phyloP scores from a whole-genome alignment of 2,113 vertebrate genomes.

The Alexandromys fortis region DNA sequence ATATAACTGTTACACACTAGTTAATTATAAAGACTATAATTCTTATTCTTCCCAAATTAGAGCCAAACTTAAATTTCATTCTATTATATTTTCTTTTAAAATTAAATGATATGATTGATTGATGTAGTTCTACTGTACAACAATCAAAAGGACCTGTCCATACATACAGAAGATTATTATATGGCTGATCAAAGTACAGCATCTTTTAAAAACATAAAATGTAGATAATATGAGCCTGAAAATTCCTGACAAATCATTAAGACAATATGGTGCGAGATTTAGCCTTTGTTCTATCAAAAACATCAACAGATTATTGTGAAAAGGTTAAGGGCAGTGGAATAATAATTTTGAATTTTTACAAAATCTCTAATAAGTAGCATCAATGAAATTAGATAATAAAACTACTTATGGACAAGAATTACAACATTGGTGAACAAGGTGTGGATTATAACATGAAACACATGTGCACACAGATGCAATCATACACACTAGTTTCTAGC shows the following conservation, averaged over 20 bases:
- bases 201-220: background rate
- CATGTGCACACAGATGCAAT: background rate
- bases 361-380: background rate
- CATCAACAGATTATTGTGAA: background rate
- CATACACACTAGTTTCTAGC: background rate
- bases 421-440: background rate
- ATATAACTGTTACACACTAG: background rate
- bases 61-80: background rate
- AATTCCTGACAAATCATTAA: background rate
- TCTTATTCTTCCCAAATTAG: background rate
- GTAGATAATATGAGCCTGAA: background rate
- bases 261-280: background rate
- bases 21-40: background rate
- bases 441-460: background rate
- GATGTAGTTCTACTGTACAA: background rate
- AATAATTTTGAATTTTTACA: background rate
- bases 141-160: background rate
- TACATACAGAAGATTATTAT: background rate
- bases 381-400: background rate
- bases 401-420: background rate
- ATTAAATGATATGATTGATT: background rate
- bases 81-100: background rate
- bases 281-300: background rate
- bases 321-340: background rate
- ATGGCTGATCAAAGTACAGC: background rate